Conservation (phyloP, 2,797 vertebrate genomes). For the Rhynchonycteris naso region DNA sequence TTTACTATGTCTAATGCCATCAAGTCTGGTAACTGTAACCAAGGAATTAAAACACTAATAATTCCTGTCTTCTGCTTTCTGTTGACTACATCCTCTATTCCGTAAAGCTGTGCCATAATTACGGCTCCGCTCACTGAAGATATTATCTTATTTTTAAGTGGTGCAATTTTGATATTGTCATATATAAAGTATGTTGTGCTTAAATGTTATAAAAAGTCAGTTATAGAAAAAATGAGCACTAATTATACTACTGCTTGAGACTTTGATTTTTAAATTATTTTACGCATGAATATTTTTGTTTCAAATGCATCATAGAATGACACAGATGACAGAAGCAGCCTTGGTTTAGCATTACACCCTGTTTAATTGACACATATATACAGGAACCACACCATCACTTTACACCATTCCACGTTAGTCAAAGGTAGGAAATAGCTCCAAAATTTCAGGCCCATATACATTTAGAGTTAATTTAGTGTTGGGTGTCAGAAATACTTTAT, state of each 20-base stretch:
- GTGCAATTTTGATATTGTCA: neutral
- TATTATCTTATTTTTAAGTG: neutral
- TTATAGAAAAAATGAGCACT: neutral
- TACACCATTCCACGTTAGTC: neutral
- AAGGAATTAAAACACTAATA: conserved; percentile 31
- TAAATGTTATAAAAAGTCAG: neutral
- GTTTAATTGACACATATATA: neutral
- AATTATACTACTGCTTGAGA: neutral
- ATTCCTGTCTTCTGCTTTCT: neutral
- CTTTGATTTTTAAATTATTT: conserved; percentile 4
- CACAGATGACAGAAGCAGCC: neutral
- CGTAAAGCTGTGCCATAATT: neutral
- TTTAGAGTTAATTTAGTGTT: neutral
- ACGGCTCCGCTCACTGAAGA: neutral
- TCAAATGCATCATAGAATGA: neutral
- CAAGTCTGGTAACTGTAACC: neutral
- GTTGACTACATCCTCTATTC: neutral
- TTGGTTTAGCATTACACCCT: neutral
- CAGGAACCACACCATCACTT: neutral
- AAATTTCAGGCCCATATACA: neutral
- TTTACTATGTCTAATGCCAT: conserved; percentile 36
- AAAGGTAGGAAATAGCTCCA: neutral
- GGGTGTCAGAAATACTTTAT: neutral
- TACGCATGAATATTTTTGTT: neutral
- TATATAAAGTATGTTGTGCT: neutral